phyloP scores from a whole-genome alignment of 2,113 vertebrate species.

The Ia io region DNA sequence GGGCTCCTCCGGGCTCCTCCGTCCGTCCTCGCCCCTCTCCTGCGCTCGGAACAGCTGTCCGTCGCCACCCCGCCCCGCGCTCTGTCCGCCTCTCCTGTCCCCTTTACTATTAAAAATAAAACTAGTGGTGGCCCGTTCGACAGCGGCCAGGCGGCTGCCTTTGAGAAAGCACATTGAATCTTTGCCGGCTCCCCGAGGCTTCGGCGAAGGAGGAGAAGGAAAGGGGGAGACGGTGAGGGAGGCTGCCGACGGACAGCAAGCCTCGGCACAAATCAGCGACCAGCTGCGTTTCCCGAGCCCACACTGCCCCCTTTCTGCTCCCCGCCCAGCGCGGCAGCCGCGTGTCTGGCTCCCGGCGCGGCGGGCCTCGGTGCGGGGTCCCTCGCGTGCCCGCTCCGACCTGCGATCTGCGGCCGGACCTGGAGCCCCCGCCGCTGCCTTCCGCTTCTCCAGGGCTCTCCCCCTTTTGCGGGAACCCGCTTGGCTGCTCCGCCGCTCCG shows the following conservation, averaged over 20 bases:
- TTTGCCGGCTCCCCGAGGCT: conserved; percentile 93
- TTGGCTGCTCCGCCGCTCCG: background rate
- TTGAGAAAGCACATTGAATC: conserved; percentile 98
- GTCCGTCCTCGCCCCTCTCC: conserved; percentile 66
- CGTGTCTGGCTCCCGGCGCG: conserved; percentile 84
- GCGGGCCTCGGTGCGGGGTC: conserved; percentile 73
- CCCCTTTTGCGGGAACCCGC: conserved; percentile 58
- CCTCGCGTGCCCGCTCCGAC: conserved; percentile 80
- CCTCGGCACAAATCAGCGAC: conserved; percentile 93
- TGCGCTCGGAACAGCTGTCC: conserved; percentile 74
- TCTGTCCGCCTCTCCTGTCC: conserved; percentile 5
- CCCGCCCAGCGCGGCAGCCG: conserved; percentile 82
- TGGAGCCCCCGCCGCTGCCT: background rate
- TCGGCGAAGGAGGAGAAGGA: conserved; percentile 85
- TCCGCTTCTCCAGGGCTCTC: conserved; percentile 60
- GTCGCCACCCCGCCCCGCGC: conserved; percentile 74
- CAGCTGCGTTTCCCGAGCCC: conserved; percentile 85
- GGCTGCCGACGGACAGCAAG: conserved; percentile 88
- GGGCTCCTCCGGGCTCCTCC: conserved; percentile 76
- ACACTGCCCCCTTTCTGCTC: conserved; percentile 92
- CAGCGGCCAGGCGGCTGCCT: conserved; percentile 94
- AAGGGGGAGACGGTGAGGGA: conserved; percentile 84
- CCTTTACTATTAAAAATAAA: conserved; percentile 68
- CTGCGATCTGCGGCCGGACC: conserved; percentile 70
- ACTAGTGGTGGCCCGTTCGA: conserved; percentile 83